phyloP scores from a whole-genome alignment of 2,888 invertebrate species.

The Taenaris catops region DNA sequence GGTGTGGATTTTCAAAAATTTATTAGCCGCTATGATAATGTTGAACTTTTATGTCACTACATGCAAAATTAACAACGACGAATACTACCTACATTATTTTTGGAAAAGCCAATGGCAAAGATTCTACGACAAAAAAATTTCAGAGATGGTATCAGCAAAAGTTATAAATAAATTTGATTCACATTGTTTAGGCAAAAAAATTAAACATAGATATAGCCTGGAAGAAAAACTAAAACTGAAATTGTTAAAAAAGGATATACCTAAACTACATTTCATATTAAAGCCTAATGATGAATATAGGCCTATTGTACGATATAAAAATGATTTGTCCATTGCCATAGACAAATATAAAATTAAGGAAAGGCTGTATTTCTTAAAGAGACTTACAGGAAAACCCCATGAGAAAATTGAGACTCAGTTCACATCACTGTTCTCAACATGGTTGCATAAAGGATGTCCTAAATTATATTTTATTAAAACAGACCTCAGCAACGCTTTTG shows the following conservation, averaged over 20 bases:
- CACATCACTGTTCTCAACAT: constrained; percentile 38
- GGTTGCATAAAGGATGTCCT: constrained; percentile 50
- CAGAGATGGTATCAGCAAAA: constrained; percentile 45
- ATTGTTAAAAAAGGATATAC: constrained; percentile 43
- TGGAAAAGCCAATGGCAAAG: constrained; percentile 68
- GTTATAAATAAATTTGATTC: constrained; percentile 43
- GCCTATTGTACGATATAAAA: constrained; percentile 63
- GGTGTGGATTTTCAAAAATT: constrained; percentile 48
- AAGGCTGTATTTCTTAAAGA: constrained; percentile 46
- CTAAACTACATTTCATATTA: constrained; percentile 56
- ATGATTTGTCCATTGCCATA: constrained; percentile 29
- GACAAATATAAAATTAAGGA: constrained; percentile 58
- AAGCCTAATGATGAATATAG: constrained; percentile 55
- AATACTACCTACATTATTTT: constrained; percentile 63
- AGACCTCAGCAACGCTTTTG: constrained; percentile 72
- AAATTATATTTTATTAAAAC: constrained; percentile 66
- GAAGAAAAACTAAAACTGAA: constrained; percentile 38
- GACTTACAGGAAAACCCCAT: constrained; percentile 35
- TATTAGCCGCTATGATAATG: constrained; percentile 55
- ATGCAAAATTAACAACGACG: constrained; percentile 57
- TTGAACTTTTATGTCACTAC: constrained; percentile 67
- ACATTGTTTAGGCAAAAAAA: constrained; percentile 42
- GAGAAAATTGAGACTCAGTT: constrained; percentile 49
- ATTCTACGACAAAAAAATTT: constrained; percentile 57
- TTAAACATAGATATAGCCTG: constrained; percentile 35